These are phyloP conservation scores for Zaprionus tsacasi DNA, from an alignment of 1,140 invertebrate species.

Conservation along the genomic window DNA sequence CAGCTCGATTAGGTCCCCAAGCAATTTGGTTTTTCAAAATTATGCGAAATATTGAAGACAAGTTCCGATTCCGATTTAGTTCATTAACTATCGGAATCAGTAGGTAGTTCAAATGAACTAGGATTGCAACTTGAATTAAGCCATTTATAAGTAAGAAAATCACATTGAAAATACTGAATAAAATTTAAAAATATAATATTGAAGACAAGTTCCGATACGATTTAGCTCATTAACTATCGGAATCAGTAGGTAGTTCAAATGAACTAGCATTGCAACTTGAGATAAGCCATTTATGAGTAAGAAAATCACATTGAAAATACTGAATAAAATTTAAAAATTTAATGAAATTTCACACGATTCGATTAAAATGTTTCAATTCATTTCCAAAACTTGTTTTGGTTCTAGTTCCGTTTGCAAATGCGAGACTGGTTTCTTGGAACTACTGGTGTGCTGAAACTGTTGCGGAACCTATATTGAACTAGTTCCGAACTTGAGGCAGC, in stretches of 20 bases:
- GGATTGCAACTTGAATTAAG: too few relatives aligned
- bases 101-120: too few relatives aligned
- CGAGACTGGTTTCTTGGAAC: not conserved
- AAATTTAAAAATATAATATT: not conserved
- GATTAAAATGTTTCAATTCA: not conserved
- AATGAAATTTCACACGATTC: not conserved
- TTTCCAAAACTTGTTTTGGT: not conserved
- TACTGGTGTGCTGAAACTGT: too few relatives aligned
- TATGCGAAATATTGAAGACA: conserved; percentile 12
- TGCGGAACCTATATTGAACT: too few relatives aligned
- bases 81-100: not conserved
- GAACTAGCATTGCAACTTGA: too few relatives aligned
- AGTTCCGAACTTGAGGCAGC: not conserved
- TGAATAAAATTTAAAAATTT: too few relatives aligned
- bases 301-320: too few relatives aligned
- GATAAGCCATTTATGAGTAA: too few relatives aligned
- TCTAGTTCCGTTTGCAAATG: not conserved
- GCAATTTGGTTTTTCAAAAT: conserved; percentile 30
- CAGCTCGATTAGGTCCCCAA: conserved; percentile 13
- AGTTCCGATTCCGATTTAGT: not conserved
- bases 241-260: too few relatives aligned
- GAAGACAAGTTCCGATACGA: conserved; percentile 5
- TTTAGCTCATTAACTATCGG: not conserved
- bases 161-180: too few relatives aligned
- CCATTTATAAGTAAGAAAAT: too few relatives aligned